Base-by-base conservation (phyloP, 2,888 invertebrate genomes). In the Sinohyriopsis cumingii region DNA sequence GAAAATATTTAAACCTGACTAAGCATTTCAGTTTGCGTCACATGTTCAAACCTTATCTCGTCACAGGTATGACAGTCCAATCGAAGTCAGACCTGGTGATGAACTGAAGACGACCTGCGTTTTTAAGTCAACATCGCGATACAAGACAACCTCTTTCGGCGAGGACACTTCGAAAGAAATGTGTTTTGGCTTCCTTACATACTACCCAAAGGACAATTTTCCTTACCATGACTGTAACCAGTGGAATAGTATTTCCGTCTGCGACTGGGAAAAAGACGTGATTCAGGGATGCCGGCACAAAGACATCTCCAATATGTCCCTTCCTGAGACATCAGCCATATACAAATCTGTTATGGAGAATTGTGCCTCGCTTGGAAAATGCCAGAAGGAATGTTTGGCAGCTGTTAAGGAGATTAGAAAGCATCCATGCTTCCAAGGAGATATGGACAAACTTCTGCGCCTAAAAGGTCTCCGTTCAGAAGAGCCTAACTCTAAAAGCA, bases 111-210 rank as follows among this genome's bases (percentile, higher is more conserved):
- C 77, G 1, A 76, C 68, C 1, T 84, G 84, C 65, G 63, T 68
- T 4, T 84, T 69, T 61, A 70, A 76, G 19, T 79, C 83, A 2
- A 72, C 69, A 12, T 61, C 68, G 1, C 65, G 71, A 55, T 61
- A 63, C n/a, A 62, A 67, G 15, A 76, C 68, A 5, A 79, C 79
- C 1, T 73, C 71, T 22, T 79, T 65, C 20, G 86, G 86, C 5
- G 77, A 79, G 12, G 82, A 67, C 0, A 83, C 85, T 15, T 71
- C 67, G 12, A 83, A 84, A 24, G 85, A 86, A 71, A 86, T 86
- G 86, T 86, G 86, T 62, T 82, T 67, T 59, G 80, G 77, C 4
- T 84, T 83, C 72, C 12, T 86, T 22, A 77, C 76, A 24, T 76
- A 78, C 64, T 84, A 84, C 71, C 83, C 84, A 0, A 65, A 61